phyloP scores from a whole-genome alignment of 2,797 vertebrate genomes.

The Lophius americanus region DNA sequence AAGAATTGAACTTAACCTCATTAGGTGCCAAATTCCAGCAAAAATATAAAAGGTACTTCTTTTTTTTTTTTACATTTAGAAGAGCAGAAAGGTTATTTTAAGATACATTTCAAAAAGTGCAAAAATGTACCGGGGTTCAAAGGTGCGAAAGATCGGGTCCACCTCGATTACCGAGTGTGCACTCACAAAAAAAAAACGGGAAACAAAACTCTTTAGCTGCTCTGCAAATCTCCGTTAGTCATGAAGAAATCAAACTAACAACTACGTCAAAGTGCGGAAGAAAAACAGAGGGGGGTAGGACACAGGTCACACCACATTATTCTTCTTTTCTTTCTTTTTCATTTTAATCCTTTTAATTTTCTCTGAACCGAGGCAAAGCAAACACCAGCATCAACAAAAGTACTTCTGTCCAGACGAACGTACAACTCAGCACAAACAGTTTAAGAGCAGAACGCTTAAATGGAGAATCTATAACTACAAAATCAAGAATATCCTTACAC shows the following conservation, averaged over 20 bases:
- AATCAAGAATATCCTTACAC: constrained; percentile 45
- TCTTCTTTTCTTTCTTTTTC: constrained; percentile 29
- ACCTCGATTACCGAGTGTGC: too few species aligned
- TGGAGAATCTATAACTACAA: constrained; percentile 55
- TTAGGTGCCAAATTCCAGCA: too few species aligned
- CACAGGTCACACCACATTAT: constrained; percentile 24
- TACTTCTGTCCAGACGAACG: constrained; percentile 48
- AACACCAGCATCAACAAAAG: constrained; percentile 66
- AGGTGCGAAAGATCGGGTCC: too few species aligned
- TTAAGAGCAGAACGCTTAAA: constrained; percentile 64
- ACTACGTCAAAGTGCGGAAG: constrained; percentile 58
- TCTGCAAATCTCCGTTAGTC: neutral
- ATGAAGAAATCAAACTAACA: neutral
- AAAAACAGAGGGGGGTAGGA: constrained; percentile 63
- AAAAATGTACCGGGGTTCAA: too few species aligned
- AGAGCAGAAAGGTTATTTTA: too few species aligned
- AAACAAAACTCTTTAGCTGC: too few species aligned
- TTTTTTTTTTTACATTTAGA: too few species aligned
- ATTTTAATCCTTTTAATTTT: constrained; percentile 69
- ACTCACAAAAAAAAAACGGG: too few species aligned
- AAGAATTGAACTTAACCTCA: too few species aligned
- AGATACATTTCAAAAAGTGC: too few species aligned
- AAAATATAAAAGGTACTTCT: too few species aligned
- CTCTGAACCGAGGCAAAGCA: constrained; percentile 73
- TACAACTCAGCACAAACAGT: constrained; percentile 68